Conservation (phyloP, 2,113 vertebrate genomes). For the Rhineura floridana region DNA sequence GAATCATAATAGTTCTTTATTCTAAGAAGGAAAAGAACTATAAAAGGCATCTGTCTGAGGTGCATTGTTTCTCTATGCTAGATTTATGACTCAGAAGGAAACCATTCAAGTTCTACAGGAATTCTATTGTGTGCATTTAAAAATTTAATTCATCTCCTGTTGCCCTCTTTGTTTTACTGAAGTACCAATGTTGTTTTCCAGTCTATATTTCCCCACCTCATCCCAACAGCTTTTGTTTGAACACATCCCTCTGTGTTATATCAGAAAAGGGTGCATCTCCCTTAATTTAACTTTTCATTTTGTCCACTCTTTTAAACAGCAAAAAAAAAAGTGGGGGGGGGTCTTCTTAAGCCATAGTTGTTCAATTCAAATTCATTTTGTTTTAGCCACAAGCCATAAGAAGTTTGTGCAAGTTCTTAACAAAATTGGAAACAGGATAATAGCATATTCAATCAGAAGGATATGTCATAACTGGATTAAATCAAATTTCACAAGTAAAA, state of each 20-base stretch:
- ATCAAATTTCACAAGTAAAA: not conserved
- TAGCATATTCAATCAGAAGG: not conserved
- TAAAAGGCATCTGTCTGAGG: constrained; percentile 64
- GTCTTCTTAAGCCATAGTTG: not conserved
- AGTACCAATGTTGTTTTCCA: constrained; percentile 57
- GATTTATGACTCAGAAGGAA: constrained; percentile 66
- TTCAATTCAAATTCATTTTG: not conserved
- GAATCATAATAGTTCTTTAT: constrained; percentile 69
- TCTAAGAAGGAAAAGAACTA: constrained; percentile 57
- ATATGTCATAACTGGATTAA: not conserved
- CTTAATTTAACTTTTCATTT: constrained; percentile 9
- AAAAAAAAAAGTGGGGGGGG: no score
- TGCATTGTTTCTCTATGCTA: constrained; percentile 66
- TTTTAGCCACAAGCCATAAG: not conserved
- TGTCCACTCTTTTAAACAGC: not conserved
- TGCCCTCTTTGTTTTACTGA: constrained; percentile 61
- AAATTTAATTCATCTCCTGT: constrained; percentile 65
- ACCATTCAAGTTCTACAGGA: constrained; percentile 61
- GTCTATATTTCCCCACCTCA: constrained; percentile 55
- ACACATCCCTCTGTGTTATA: constrained; percentile 6
- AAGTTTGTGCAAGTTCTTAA: not conserved
- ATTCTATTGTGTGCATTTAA: constrained; percentile 64
- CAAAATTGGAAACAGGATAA: not conserved
- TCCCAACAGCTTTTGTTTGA: constrained; percentile 35
- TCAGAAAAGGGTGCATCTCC: not conserved